phyloP scores from a whole-genome alignment of 1,140 invertebrate genomes.

The Rhagoletis zephyria region DNA sequence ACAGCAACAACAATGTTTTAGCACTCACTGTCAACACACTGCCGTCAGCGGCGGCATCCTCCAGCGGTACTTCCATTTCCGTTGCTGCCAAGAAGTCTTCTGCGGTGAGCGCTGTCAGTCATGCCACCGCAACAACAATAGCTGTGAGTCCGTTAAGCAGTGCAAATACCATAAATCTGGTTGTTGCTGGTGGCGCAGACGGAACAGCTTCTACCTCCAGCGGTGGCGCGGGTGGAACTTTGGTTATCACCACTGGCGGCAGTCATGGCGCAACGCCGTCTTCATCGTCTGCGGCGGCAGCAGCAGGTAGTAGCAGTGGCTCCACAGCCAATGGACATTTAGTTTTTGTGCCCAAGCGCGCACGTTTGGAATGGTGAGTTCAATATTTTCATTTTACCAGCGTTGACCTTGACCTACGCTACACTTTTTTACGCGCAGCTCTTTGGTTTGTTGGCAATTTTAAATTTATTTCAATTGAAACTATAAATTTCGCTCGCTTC shows the following conservation, averaged over 20 bases:
- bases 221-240: neutral
- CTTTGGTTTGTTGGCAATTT: neutral
- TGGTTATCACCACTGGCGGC: constrained; percentile 6
- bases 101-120: constrained; percentile 44
- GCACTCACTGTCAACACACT: constrained; percentile 48
- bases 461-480: too few relatives aligned
- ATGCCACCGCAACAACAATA: constrained; percentile 49
- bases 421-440: too few relatives aligned
- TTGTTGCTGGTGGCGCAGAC: constrained; percentile 36
- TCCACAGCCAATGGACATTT: constrained; percentile 58
- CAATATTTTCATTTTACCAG: neutral
- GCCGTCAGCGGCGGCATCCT: constrained; percentile 45
- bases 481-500: neutral
- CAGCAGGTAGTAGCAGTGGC: constrained; percentile 54
- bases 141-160: constrained; percentile 30
- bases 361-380: constrained; percentile 69
- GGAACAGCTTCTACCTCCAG: neutral
- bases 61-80: constrained; percentile 45
- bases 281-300: constrained; percentile 27
- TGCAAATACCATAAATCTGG: constrained; percentile 54
- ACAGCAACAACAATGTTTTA: constrained; percentile 48
- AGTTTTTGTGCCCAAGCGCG: constrained; percentile 66
- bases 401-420: neutral
- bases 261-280: neutral
- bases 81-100: constrained; percentile 55